Base-by-base conservation (phyloP, 2,797 vertebrate species). In the Phrynocephalus guinanensis region DNA sequence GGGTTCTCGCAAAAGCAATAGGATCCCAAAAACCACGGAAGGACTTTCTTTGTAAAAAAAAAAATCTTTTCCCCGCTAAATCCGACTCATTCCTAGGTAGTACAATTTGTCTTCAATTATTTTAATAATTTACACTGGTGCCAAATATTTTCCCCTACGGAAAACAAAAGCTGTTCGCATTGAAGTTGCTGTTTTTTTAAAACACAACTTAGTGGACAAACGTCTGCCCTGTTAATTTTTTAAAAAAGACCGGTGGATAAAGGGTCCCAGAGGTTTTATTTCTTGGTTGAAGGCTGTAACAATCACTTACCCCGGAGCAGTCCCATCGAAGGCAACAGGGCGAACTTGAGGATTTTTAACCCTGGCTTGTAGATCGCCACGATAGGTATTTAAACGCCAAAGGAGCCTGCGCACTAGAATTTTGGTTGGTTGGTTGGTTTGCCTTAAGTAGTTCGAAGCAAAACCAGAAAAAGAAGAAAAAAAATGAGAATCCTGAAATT, bases 241-340 rank as follows among this genome's bases (percentile, higher is more conserved):
- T 66, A 1, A 82, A 82, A 15, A 38, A 18, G 1, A 16, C 60
- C 60, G 20, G 60, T 1, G n/a, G 4, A 15, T 6, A 20, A 44
- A 50, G 20, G 15, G 66, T 13, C 68, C 28, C 28, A 0, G 26
- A 71, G 44, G 3, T 1, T 60, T 26, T 44, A 18, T 24, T 26
- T 11, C 10, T 15, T 2, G 6, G n/a, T 24, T 30, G 26, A 73
- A 60, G 50, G 7, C 52, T 28, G 38, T 28, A 28, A 44, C 24
- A 38, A 56, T 48, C 75, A 79, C 82, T 88, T 84, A 72, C 82
- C 67, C 87, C 10, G 81, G 33, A 83, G 67, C 70, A 87, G 79
- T 78, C 81, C 81, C 81, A 83, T 83, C 33, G 76, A 84, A 83
- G 76, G 6, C 82, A 84, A 79, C 13, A 63, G 30, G 30, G 33